phyloP scores from a whole-genome alignment of 1,140 invertebrate species.

The Drosophila pseudoananassae region DNA sequence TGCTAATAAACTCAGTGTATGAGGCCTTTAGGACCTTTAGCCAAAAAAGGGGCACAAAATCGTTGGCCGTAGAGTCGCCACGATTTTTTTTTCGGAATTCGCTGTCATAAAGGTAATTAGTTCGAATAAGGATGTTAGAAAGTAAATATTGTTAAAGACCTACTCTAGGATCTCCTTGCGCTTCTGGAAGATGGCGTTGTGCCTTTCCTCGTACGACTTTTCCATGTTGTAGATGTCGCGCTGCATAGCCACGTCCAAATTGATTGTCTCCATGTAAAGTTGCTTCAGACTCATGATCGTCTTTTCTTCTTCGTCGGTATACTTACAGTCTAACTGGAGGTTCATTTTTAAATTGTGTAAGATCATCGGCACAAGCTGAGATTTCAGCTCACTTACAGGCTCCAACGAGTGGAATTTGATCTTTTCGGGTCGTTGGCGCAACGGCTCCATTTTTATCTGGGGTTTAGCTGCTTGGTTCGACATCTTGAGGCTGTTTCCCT shows the following conservation, averaged over 20 bases:
- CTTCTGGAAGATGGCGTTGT: conserved; percentile 76
- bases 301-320: conserved; percentile 88
- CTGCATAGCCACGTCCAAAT: conserved; percentile 94
- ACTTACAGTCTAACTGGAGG: conserved; percentile 29
- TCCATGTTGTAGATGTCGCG: conserved; percentile 94
- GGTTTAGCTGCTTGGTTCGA: background rate
- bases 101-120: conserved; percentile 3
- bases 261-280: conserved; percentile 91
- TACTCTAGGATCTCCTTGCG: conserved; percentile 73
- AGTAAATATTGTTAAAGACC: background rate
- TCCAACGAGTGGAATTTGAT: background rate
- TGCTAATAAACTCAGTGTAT: conserved; percentile 90
- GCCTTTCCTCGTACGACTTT: conserved; percentile 89
- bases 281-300: conserved; percentile 94
- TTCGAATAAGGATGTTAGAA: background rate
- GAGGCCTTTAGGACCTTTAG: conserved; percentile 93
- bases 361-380: background rate
- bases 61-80: conserved; percentile 48
- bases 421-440: background rate
- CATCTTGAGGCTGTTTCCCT: background rate
- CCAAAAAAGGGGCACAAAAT: conserved; percentile 96
- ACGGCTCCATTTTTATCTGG: background rate
- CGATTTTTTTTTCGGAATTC: conserved; percentile 64
- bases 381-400: conserved; percentile 27
- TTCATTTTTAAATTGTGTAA: background rate